These are phyloP conservation scores for Felis catus DNA, from an alignment of 2,113 vertebrate species.

Conservation along the genomic window F.catus_Fca126_mat1.0 CM031419.1:12664001-12664500, in stretches of 20 bases:
- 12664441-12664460: not conserved
- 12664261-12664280: not conserved
- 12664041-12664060: not conserved
- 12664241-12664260: not conserved
- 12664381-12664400: not conserved
- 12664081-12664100: no score
- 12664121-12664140: no score
- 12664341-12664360: not conserved
- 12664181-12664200: not conserved
- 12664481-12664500: not conserved
- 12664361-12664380: not conserved
- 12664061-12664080: no score
- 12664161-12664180: not conserved
- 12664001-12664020: not conserved
- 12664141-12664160: no score
- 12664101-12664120: not conserved
- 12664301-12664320: not conserved
- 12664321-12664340: not conserved
- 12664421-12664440: not conserved
- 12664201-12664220: not conserved
- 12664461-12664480: not conserved
- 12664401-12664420: conserved; percentile 27
- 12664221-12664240: not conserved
- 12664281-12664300: not conserved
- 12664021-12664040: not conserved